Evolutionary conservation across 92 coral and sea anemone genomes (phyloP), one percentile per base, ranked within the genome.

Genomic region (Epizoanthus scotinus): DNA sequence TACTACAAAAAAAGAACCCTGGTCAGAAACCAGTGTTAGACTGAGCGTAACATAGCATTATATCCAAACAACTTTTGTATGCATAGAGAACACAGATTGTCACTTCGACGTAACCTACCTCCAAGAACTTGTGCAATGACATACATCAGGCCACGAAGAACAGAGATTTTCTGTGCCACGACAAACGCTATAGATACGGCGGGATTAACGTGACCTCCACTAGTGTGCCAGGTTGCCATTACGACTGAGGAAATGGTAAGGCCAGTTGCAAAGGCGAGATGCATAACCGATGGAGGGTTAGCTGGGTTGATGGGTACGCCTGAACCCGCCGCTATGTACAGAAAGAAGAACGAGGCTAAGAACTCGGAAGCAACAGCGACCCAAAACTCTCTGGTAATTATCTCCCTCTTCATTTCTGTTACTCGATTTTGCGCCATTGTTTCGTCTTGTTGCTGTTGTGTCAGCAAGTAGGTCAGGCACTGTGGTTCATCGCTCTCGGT

Each of bases 181-280:
- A 92, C 82, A 70, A 87, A 84, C 36, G 96, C 96, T 9, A 88
- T 86, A 50, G 88, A 89, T 4, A 94, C 98, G 1, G 98, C 98
- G 36, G 98, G 98, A 68, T 94, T 94, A 67, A 94, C 83, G 66
- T 89, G 94, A 3, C 98, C 98, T 9, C 97, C 98, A 55, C 94
- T 91, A 17, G 84, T 83, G 44, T 94, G 95, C 27, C 74, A 71
- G 54, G 86, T 89, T n/a, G 90, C 87, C 94, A 91, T 92, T 57
- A 90, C 89, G 19, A 91, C 84, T 58, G 92, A 78, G 1, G 97
- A 82, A 69, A 94, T 94, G 49, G 91, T 90, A 10, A 94, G 84
- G 57, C 98, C 98, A 60, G 93, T 90, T 7, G 89, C 84, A 73
- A 91, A 64, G 34, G 97, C 89, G 22, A 89, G 91, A 38, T 91